phyloP scores from a whole-genome alignment of 2,888 invertebrate genomes.

The Isotomurus palustris region DNA sequence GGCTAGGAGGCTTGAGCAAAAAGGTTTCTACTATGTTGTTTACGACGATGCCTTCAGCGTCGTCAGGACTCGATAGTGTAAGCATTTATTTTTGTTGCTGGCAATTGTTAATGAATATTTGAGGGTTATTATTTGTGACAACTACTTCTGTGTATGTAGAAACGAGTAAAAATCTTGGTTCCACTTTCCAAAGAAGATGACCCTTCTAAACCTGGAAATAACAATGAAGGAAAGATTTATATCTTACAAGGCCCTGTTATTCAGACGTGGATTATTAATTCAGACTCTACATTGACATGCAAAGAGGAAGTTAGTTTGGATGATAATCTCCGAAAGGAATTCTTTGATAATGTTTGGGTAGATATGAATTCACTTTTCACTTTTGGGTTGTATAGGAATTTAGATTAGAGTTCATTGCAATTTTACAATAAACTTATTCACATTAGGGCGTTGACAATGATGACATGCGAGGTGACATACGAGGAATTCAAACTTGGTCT shows the following conservation, averaged over 20 bases:
- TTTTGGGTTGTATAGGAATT: too few species aligned
- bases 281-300: conserved; percentile 54
- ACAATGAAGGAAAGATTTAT: conserved; percentile 54
- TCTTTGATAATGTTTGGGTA: conserved; percentile 66
- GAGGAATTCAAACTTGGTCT: conserved; percentile 41
- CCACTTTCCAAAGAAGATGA: conserved; percentile 33
- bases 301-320: conserved; percentile 66
- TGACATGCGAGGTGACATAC: conserved; percentile 14
- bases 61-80: conserved; percentile 46
- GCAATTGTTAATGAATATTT: conserved; percentile 54
- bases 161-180: conserved; percentile 39
- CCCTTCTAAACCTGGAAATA: conserved; percentile 27
- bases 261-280: conserved; percentile 73
- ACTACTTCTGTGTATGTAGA: conserved; percentile 21
- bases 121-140: conserved; percentile 53
- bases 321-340: conserved; percentile 65
- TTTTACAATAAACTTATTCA: neutral
- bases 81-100: conserved; percentile 53
- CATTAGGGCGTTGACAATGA: neutral
- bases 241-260: conserved; percentile 71
- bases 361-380: too few species aligned
- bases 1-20: conserved; percentile 81
- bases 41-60: conserved; percentile 54
- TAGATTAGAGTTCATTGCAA: neutral
- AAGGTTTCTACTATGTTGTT: conserved; percentile 76